Conservation (phyloP, 2,888 invertebrate genomes). For the Andrena bucephala region DNA sequence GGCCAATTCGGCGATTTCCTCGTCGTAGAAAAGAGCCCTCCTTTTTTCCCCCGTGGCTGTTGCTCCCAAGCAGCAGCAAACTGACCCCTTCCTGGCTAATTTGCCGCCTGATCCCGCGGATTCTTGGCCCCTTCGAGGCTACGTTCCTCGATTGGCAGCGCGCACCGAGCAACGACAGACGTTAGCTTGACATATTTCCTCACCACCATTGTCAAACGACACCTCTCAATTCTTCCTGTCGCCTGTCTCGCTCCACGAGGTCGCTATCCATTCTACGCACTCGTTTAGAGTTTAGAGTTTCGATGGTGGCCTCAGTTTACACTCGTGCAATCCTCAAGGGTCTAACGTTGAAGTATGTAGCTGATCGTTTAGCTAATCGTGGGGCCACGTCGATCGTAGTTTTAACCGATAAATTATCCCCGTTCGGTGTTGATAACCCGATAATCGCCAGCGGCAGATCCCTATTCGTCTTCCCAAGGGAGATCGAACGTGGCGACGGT, state of each 20-base stretch:
- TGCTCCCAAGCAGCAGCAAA: not conserved
- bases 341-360: too few relatives aligned
- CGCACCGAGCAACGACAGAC: slow-evolving; percentile 21
- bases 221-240: not conserved
- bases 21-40: slow-evolving; percentile 51
- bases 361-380: too few relatives aligned
- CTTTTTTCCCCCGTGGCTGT: slow-evolving; percentile 18
- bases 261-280: too few relatives aligned
- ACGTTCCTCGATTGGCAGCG: slow-evolving; percentile 18
- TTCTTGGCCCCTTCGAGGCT: slow-evolving; percentile 30
- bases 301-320: too few relatives aligned
- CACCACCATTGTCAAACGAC: slow-evolving; percentile 28
- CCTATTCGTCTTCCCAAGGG: slow-evolving; percentile 21
- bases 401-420: not conserved
- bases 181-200: slow-evolving; percentile 28
- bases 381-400: too few relatives aligned
- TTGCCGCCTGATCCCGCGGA: not conserved
- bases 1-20: slow-evolving; percentile 66
- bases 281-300: too few relatives aligned
- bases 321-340: too few relatives aligned
- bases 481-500: slow-evolving; percentile 29
- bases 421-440: slow-evolving; percentile 17
- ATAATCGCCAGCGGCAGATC: not conserved
- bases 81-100: slow-evolving; percentile 1
- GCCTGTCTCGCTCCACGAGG: not conserved